Evolutionary conservation across 2,888 invertebrate genomes (phyloP), one percentile per base, ranked within the genome.

Genomic region (Leptinotarsa juncta): DNA sequence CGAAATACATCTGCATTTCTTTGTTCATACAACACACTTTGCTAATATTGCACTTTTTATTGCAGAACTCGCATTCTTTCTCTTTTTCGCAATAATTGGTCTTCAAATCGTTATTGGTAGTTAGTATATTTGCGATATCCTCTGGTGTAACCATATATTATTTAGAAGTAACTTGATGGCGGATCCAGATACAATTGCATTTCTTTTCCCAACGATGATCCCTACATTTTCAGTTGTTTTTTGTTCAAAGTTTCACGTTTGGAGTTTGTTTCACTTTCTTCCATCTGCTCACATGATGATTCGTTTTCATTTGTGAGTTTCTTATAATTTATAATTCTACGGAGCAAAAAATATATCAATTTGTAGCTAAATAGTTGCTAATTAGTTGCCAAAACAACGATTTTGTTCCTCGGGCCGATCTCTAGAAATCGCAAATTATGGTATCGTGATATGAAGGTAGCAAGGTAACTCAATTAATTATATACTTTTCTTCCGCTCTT

Each of bases 41-140:
- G 20, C 71, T 71, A 49, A 49, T 50, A 32, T 75, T 51, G 32
- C 72, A 71, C 49, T 53, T 76, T 57, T 72, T 75, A 14, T 74
- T 74, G 66, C 77, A 77, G 51, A 77, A 75, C 65, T 77, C 73
- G n/a, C 77, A 77, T 32, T 68, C 49, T 5, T 68, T 62, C 14
- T 57, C 20, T 57, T 16, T 18, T 10, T 48, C 48, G 57, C 57
- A 42, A 73, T 73, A 57, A 42, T 71, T 68, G 4, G 18, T 67
- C 42, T 72, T 74, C 42, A 74, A 48, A 18, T 67, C 67, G 16
- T 65, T 57, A 32, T 74, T 70, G 14, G 69, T 72, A 32, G 55
- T 57, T 15, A 73, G 67, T 62, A 77, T 73, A 18, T 72, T 57
- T 15, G 51, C 20, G 16, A 77, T 60, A 42, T 77, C 77, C 16